phyloP scores from a whole-genome alignment of 2,888 invertebrate genomes.

The Dryomyza anilis region DNA sequence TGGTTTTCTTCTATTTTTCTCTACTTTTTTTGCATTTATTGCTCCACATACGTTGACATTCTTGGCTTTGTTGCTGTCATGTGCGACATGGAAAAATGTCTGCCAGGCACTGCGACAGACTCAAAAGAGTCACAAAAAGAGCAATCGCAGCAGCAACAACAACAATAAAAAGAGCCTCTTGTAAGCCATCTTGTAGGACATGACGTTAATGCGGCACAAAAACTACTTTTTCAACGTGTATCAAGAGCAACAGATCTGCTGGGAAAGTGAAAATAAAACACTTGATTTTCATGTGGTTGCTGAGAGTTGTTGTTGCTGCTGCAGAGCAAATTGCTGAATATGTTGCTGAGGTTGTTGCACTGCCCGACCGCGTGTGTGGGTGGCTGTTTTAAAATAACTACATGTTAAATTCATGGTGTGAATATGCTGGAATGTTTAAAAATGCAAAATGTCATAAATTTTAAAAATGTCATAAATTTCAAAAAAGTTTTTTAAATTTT shows the following conservation, averaged over 20 bases:
- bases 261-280: conserved; percentile 19
- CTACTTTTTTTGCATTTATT: no score
- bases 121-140: background rate
- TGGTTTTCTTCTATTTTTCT: no score
- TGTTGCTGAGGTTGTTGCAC: no score
- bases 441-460: background rate
- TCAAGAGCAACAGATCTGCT: background rate
- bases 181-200: conserved; percentile 19
- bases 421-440: background rate
- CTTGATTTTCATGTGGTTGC: background rate
- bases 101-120: background rate
- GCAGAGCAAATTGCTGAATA: no score
- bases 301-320: background rate
- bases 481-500: conserved; percentile 35
- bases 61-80: conserved; percentile 37
- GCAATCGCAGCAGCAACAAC: background rate
- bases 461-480: background rate
- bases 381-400: no score
- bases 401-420: conserved; percentile 9
- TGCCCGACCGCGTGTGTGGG: no score
- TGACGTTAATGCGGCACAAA: conserved; percentile 12
- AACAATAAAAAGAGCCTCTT: background rate
- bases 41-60: conserved; percentile 32
- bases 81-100: conserved; percentile 37
- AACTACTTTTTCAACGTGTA: background rate